Evolutionary conservation across 2,888 invertebrate genomes (phyloP).

Genomic region (Geotrupes spiniger): DNA sequence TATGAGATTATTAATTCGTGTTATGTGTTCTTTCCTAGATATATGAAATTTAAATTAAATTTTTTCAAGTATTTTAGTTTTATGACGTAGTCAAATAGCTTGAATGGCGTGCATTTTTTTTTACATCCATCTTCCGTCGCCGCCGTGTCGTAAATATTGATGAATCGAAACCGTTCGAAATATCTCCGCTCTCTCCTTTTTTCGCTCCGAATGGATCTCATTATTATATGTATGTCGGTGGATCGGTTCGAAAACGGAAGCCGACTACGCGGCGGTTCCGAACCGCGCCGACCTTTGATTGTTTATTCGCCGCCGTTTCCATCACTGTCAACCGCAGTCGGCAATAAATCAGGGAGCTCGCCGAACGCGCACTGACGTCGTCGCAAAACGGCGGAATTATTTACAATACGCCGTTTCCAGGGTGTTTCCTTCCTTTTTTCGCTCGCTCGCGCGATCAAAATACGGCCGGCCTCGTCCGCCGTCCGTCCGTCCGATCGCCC

Average conservation of each 20-base stretch:
- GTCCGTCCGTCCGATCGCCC: slow-evolving; percentile 8
- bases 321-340: slow-evolving; percentile 48
- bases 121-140: no score
- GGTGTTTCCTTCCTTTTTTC: slow-evolving; percentile 5
- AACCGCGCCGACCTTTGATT: slow-evolving; percentile 43
- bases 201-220: slow-evolving; percentile 29
- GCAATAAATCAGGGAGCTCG: slow-evolving; percentile 45
- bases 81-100: no score
- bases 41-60: no score
- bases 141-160: no score
- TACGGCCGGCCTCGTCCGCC: no score
- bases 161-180: no score
- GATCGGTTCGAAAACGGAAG: slow-evolving; percentile 33
- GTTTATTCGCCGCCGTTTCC: slow-evolving; percentile 50
- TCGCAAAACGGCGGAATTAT: slow-evolving; percentile 37
- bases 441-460: background rate
- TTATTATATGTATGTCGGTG: slow-evolving; percentile 33
- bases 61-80: no score
- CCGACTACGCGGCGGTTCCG: slow-evolving; percentile 33
- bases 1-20: no score
- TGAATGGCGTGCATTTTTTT: no score
- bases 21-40: no score
- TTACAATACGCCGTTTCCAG: slow-evolving; percentile 44
- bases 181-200: no score
- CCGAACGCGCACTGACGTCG: slow-evolving; percentile 28